Conservation (phyloP, 2,888 invertebrate species). For the Parapristionchus giblindavisi region DNA sequence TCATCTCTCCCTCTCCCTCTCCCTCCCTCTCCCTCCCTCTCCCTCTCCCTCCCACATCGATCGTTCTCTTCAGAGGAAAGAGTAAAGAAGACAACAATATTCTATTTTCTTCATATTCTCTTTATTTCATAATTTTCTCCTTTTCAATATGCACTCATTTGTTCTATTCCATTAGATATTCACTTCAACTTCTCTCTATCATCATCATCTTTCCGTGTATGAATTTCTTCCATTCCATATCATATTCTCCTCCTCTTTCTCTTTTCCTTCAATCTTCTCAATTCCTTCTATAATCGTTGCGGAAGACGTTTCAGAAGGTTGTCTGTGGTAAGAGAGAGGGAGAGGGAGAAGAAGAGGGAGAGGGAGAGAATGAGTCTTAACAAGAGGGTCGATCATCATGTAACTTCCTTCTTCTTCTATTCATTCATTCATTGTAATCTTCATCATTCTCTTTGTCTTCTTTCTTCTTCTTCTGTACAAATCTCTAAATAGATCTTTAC, state of each 20-base stretch:
- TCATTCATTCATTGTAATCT: not conserved
- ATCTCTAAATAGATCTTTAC: not conserved
- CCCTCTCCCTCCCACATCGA: not conserved
- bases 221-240: no score
- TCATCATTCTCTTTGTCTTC: not conserved
- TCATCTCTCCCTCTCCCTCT: slow-evolving; percentile 1
- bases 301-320: no score
- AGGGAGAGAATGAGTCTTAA: not conserved
- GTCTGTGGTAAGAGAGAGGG: not conserved
- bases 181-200: not conserved
- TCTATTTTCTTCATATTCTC: no score
- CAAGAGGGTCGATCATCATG: not conserved
- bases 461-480: not conserved
- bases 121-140: no score
- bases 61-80: no score
- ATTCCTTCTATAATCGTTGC: no score
- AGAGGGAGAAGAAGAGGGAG: not conserved
- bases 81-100: no score
- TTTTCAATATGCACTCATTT: not conserved
- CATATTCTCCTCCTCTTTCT: no score
- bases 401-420: not conserved
- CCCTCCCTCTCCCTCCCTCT: slow-evolving; percentile 1
- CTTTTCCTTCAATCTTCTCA: no score
- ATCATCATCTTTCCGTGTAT: no score
- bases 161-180: not conserved